Percentiles rank a stretch among this genome's conserved stretches.
These are phyloP conservation scores for Takifugu bimaculatus DNA, from an alignment of 2,113 vertebrate genomes.

Conservation along the genomic window DNA sequence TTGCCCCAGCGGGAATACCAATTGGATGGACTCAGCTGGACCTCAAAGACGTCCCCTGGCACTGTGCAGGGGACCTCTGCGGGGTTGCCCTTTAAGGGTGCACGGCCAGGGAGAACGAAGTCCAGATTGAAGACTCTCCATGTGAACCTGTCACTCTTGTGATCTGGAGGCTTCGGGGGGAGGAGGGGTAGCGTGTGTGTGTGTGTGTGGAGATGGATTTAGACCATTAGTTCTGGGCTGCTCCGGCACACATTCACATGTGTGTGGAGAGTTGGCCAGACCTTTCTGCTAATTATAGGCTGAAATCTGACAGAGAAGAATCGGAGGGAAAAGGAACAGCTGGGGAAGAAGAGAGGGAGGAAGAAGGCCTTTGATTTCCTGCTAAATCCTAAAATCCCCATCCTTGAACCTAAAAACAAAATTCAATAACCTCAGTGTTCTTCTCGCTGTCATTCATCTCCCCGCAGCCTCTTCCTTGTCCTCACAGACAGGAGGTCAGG, in stretches of 20 bases:
- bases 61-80: constrained; percentile 47
- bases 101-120: constrained; percentile 50
- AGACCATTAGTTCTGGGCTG: constrained; percentile 74
- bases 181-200: constrained; percentile 35
- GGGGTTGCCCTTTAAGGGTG: constrained; percentile 61
- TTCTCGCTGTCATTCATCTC: constrained; percentile 40
- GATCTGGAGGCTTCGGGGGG: constrained; percentile 33
- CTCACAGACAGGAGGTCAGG: constrained; percentile 43
- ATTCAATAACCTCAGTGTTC: constrained; percentile 62
- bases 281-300: constrained; percentile 87
- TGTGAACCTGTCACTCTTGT: constrained; percentile 77
- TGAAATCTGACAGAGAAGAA: constrained; percentile 91
- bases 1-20: constrained; percentile 48
- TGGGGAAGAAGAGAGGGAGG: constrained; percentile 58
- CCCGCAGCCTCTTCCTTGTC: constrained; percentile 1
- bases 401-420: constrained; percentile 61
- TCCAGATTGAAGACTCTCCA: constrained; percentile 66
- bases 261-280: constrained; percentile 74
- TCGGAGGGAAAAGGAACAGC: constrained; percentile 87
- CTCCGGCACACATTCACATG: constrained; percentile 68
- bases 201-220: constrained; percentile 67
- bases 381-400: constrained; percentile 71
- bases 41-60: constrained; percentile 57
- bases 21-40: constrained; percentile 22
- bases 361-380: constrained; percentile 73